These are phyloP conservation scores for Plotosus lineatus DNA, from an alignment of 2,113 vertebrate genomes.

Conservation along the genomic window DNA sequence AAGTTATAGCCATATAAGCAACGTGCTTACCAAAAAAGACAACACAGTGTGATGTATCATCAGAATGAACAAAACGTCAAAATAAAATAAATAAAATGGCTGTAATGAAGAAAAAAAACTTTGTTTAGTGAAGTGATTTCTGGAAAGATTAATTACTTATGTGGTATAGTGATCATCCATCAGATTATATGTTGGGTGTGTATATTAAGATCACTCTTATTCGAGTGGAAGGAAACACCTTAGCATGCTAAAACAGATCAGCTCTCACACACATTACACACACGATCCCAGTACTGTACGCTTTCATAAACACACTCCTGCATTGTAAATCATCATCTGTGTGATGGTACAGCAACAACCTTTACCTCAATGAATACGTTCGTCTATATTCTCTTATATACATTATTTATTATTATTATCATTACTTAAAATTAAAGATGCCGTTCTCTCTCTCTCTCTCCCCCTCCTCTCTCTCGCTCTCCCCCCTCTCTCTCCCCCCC, in stretches of 20 bases:
- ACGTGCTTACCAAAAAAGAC: neutral
- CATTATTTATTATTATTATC: too few relatives aligned
- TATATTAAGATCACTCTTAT: neutral
- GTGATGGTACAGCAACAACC: neutral
- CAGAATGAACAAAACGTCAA: neutral
- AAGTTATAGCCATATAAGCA: slow-evolving; percentile 5
- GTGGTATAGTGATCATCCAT: neutral
- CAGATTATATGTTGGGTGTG: neutral
- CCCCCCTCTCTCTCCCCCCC: too few relatives aligned
- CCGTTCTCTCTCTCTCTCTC: neutral
- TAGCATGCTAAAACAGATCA: neutral
- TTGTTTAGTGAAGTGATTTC: neutral
- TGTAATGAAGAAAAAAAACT: neutral
- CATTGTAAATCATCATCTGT: neutral
- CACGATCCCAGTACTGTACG: neutral
- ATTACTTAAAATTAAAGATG: too few relatives aligned
- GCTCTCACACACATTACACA: neutral
- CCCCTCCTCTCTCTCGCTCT: neutral
- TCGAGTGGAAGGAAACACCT: neutral
- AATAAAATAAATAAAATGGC: neutral
- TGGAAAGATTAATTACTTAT: neutral
- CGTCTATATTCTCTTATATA: too few relatives aligned
- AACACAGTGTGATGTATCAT: neutral
- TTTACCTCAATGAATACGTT: neutral
- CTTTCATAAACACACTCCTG: neutral